These are phyloP conservation scores for Diglossa cyanea DNA, from an alignment of 2,797 vertebrate genomes.

Conservation along the genomic window DNA sequence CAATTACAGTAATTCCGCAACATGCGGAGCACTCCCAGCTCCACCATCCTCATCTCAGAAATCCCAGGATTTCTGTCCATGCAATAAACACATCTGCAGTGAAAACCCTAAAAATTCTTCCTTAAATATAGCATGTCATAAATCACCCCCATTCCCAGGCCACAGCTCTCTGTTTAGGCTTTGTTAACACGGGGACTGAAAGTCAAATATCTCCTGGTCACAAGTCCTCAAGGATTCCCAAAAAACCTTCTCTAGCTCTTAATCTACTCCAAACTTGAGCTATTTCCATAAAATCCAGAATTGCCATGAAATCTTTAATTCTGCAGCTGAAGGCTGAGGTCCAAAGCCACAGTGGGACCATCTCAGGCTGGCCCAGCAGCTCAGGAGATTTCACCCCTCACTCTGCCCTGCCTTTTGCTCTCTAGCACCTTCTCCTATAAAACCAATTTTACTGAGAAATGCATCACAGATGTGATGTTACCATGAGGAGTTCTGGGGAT, in stretches of 20 bases:
- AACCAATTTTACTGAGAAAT: not conserved
- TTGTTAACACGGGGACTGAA: not conserved
- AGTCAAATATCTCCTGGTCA: not conserved
- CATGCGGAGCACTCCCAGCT: not conserved
- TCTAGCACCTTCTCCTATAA: not conserved
- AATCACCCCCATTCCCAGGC: not conserved
- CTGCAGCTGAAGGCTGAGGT: not conserved
- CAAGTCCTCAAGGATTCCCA: not conserved
- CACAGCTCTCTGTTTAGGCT: not conserved
- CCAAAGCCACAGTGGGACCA: not conserved
- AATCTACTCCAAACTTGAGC: not conserved
- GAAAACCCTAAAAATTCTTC: not conserved
- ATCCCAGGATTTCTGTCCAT: not conserved
- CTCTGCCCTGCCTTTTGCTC: not conserved
- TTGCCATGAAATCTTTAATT: not conserved
- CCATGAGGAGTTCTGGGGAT: not conserved
- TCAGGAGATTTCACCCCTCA: rapidly evolving
- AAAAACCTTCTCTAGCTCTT: not conserved
- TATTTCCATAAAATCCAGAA: not conserved
- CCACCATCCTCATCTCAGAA: not conserved
- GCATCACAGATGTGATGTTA: no score
- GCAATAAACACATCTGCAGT: not conserved
- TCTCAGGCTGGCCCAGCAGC: not conserved
- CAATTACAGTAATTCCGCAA: not conserved
- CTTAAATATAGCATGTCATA: not conserved